Percentiles rank a stretch among this genome's conserved stretches.
phyloP scores from a whole-genome alignment of 2,113 vertebrate species.

The Acanthisitta chloris region DNA sequence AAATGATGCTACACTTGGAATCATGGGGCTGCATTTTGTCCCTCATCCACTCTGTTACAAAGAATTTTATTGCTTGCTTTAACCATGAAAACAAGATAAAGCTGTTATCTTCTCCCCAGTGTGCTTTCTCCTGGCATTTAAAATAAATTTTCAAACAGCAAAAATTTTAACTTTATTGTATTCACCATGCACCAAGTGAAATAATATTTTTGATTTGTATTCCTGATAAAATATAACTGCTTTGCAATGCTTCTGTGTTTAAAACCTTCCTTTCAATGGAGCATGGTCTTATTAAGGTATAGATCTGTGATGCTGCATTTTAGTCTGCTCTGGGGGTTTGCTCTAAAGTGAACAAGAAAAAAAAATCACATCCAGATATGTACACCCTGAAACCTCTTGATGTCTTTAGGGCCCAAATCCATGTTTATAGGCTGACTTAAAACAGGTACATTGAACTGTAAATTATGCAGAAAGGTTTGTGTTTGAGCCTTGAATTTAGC shows the following conservation, averaged over 20 bases:
- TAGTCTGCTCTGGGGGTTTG: background rate
- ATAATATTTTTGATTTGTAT: background rate
- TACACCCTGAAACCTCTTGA: background rate
- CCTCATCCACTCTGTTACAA: background rate
- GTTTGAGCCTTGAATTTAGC: background rate
- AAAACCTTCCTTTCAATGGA: background rate
- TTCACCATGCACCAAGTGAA: background rate
- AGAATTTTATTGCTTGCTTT: constrained; percentile 50
- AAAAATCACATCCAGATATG: accelerated
- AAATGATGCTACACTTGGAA: constrained; percentile 31
- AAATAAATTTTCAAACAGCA: background rate
- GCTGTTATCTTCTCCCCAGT: constrained; percentile 19
- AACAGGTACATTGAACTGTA: background rate
- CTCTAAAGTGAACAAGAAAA: background rate
- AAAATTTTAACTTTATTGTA: background rate
- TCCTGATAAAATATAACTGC: background rate
- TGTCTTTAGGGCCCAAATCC: background rate
- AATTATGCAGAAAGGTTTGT: background rate
- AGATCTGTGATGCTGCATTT: background rate
- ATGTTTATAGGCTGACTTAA: background rate
- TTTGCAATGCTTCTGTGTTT: background rate
- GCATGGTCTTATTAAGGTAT: background rate
- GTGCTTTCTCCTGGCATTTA: background rate
- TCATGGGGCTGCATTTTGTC: accelerated
- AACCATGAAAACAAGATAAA: constrained; percentile 66